Base-by-base conservation (phyloP, 2,888 invertebrate genomes). In the Myopa tessellatipennis region DNA sequence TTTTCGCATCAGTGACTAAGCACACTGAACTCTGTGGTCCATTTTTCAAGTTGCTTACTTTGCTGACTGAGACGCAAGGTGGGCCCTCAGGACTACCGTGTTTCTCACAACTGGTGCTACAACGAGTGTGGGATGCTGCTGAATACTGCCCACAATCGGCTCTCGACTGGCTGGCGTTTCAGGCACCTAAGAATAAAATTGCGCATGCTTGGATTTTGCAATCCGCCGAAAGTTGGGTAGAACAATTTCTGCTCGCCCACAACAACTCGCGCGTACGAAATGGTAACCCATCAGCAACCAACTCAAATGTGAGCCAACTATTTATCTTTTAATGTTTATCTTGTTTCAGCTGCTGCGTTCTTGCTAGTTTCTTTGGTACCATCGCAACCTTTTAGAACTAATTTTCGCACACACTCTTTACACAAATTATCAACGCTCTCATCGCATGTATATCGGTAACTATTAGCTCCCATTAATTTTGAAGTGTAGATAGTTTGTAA, bases 151-250 rank as follows among this genome's bases (percentile, higher is more conserved):
- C 97, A 4, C 96, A 96, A 87, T 95, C 96, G 10, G 96, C 97
- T 70, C 91, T 98, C 5, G 98, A 98, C 88, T 98, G 98, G 98
- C 91, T 98, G 77, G 95, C 96, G 7, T 88, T 94, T 79, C 95
- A 95, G 90, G 93, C 94, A 1, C 95, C 96, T 0, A 92, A 97
- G 79, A 98, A 97, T 90, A 95, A 97, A 87, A 92, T 96, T 71
- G 96, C 96, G 0, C 97, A 97, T 89, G 93, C 95, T 69, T 97
- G 96, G 95, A 96, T 97, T 16, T 90, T 98, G n/a, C 94, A 94
- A 83, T 95, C 95, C n/a, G 93, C 97, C 83, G 96, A 97, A 82
- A 94, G 93, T 38, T 98, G 98, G 97, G 92, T 97, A 77, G 97
- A 98, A 87, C 93, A 94, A 81, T 97, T 96, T 88, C 91, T 98